phyloP scores from a whole-genome alignment of 1,140 invertebrate genomes.

The Streblospio benedicti region DNA sequence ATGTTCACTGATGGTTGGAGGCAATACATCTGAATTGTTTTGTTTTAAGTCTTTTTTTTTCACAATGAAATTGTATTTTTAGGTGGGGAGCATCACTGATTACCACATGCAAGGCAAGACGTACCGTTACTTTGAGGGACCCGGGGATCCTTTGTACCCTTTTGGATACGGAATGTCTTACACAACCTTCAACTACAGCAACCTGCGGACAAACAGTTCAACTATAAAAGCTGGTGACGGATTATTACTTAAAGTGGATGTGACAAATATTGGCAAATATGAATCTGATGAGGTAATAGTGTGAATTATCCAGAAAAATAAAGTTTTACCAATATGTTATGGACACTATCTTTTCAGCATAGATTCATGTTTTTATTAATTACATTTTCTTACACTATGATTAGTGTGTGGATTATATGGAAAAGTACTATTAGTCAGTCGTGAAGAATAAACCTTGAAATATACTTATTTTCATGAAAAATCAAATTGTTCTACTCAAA shows the following conservation, averaged over 20 bases:
- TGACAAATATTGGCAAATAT: constrained; percentile 26
- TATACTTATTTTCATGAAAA: too few species aligned
- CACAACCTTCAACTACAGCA: constrained; percentile 32
- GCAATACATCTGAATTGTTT: too few species aligned
- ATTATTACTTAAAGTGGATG: constrained; percentile 20
- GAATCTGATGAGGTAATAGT: constrained; percentile 36
- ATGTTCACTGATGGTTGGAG: too few species aligned
- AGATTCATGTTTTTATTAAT: constrained; percentile 10
- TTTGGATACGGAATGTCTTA: constrained; percentile 44
- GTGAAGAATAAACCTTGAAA: too few species aligned
- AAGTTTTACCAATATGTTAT: too few species aligned
- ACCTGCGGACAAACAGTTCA: constrained; percentile 15
- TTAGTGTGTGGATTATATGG: too few species aligned
- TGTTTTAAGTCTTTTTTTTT: neutral
- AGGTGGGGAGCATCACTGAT: constrained; percentile 39
- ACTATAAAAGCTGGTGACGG: constrained; percentile 23
- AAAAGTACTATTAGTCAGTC: too few species aligned
- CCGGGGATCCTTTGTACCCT: constrained; percentile 30
- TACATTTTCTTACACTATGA: too few species aligned
- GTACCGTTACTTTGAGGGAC: constrained; percentile 36
- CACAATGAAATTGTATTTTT: constrained; percentile 9
- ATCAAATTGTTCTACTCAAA: too few species aligned
- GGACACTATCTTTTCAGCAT: neutral
- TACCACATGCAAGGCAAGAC: constrained; percentile 41
- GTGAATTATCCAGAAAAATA: too few species aligned